Base-by-base conservation (phyloP, 2,888 invertebrate genomes). In the Diabrotica balteata region DNA sequence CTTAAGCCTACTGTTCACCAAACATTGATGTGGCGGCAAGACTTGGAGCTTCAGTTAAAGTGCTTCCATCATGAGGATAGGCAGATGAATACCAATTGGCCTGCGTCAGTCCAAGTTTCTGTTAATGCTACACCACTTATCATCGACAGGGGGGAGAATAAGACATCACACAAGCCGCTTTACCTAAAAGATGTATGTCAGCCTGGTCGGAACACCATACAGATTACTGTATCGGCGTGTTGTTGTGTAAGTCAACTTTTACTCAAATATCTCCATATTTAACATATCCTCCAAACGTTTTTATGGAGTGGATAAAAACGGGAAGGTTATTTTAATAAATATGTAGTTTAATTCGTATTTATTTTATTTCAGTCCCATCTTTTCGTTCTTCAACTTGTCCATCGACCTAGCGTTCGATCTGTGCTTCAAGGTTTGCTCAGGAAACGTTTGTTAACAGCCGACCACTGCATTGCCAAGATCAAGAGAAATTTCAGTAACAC, bases 21-120 rank as follows among this genome's bases (percentile, higher is more conserved):
- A 86, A 97, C 96, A 75, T 88, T 98, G 80, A 94, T 96, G 93
- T 96, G 95, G 94, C 93, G 97, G 83, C 93, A 95, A 79, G 97
- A 98, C 85, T 87, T 97, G 81, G 97, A 97, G 85, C 87, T 97
- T 81, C 97, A 97, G 87, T 87, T 97, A 73, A 97, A 97, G 88
- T 97, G 97, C 90, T 97, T 97, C 90, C 97, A 97, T 84, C 97
- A 97, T 83, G 97, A 97, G 83, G 97, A 97, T 85, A 89, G 96
- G 78, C 94, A 94, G 86, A 96, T 96, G 96, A 96, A 95, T 87
- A 97, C 97, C 68, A 97, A 97, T 86, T 97, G 97, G 97, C 97
- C 97, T 59, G 94, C 94, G 61, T 94, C 94, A 80, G 96, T 96
- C 63, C 76, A 47, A 82, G 95, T 96, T 72, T 96, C 96, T 63